Evolutionary conservation across 2,888 invertebrate species (phyloP).

Genomic region (Diabrotica balteata): DNA sequence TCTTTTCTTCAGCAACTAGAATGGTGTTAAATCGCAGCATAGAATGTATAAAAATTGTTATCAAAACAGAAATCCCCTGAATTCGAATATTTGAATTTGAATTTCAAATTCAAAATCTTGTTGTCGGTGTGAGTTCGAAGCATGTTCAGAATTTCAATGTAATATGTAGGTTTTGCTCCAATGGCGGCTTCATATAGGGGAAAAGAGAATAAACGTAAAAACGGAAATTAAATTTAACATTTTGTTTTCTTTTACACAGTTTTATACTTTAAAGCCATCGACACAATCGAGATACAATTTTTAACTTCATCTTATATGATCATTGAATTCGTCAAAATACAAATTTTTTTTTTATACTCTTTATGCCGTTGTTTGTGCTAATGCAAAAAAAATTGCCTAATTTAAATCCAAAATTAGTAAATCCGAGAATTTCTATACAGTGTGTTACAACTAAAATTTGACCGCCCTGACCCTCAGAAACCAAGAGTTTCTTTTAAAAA

Average conservation of each 20-base stretch:
- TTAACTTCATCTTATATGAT: neutral
- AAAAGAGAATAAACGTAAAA: neutral
- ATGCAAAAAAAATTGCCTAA: too few species aligned
- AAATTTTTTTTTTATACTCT: too few species aligned
- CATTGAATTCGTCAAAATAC: too few species aligned
- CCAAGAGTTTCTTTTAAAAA: too few species aligned
- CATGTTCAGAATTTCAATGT: conserved; percentile 15
- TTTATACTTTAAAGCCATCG: neutral
- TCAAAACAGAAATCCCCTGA: conserved; percentile 15
- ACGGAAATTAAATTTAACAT: too few species aligned
- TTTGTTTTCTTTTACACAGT: neutral
- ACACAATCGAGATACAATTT: neutral
- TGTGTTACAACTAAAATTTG: too few species aligned
- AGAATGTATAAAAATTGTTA: conserved; percentile 7
- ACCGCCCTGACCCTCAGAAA: too few species aligned
- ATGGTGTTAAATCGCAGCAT: too few species aligned
- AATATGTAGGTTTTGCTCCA: conserved; percentile 1
- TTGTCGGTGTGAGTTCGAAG: conserved; percentile 8
- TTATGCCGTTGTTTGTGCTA: too few species aligned
- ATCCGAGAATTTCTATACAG: too few species aligned
- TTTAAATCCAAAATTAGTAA: too few species aligned
- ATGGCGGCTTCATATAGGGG: neutral
- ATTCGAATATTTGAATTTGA: conserved; percentile 11
- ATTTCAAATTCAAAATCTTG: conserved; percentile 18
- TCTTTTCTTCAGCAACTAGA: too few species aligned